Conservation (phyloP, 2,888 invertebrate genomes). For the Melanotus villosus region DNA sequence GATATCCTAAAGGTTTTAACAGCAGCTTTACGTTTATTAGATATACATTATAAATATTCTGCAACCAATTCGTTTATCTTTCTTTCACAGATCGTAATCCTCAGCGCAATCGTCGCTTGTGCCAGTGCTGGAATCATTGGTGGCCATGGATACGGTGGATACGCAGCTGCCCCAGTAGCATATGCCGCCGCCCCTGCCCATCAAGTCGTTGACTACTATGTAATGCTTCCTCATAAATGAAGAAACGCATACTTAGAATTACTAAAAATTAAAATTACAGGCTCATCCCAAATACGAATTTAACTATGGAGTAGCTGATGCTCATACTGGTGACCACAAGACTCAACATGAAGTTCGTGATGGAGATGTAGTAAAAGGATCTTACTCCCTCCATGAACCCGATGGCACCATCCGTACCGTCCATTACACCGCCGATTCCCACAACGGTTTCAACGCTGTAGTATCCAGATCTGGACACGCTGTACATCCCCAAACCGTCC, state of each 20-base stretch:
- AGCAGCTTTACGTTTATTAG: too few species aligned
- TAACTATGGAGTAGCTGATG: conserved; percentile 71
- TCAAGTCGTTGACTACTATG: conserved; percentile 39
- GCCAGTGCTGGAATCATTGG: conserved; percentile 70
- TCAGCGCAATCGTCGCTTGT: conserved; percentile 65
- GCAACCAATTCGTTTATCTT: too few species aligned
- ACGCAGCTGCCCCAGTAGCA: conserved; percentile 51
- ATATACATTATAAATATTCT: too few species aligned
- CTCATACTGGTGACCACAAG: conserved; percentile 73
- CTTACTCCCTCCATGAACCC: conserved; percentile 72
- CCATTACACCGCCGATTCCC: conserved; percentile 73
- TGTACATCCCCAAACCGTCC: conserved; percentile 63
- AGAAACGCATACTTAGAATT: too few species aligned
- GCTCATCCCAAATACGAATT: conserved; percentile 73
- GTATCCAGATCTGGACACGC: conserved; percentile 70
- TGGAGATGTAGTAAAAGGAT: conserved; percentile 71
- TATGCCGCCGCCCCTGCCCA: conserved; percentile 24
- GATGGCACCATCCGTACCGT: conserved; percentile 73
- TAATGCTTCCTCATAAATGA: too few species aligned
- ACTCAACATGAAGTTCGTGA: conserved; percentile 71
- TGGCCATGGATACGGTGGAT: conserved; percentile 60
- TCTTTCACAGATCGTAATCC: conserved; percentile 58
- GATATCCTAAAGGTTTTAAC: too few species aligned
- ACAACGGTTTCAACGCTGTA: conserved; percentile 69
- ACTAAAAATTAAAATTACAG: conserved; percentile 43